Conservation (phyloP, 2,888 invertebrate genomes). For the Andrena hattorfiana region DNA sequence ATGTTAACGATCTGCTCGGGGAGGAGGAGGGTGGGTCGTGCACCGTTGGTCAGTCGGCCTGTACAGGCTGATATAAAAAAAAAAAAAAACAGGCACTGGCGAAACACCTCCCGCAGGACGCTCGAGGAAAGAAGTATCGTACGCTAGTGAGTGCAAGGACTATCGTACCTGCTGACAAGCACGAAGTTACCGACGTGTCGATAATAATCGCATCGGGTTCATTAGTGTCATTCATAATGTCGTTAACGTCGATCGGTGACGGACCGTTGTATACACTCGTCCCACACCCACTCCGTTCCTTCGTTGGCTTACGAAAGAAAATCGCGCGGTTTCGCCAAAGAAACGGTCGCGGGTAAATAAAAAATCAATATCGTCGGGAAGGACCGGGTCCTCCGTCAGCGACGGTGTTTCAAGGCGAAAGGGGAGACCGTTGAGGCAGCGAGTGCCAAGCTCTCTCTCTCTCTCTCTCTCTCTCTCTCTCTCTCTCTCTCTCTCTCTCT, state of each 20-base stretch:
- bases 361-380: slow-evolving; percentile 18
- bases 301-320: slow-evolving; percentile 5
- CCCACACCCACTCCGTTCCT: neutral
- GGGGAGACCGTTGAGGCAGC: slow-evolving; percentile 5
- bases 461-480: slow-evolving; percentile 11
- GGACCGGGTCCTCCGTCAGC: neutral
- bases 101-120: slow-evolving; percentile 10
- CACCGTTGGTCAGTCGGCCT: slow-evolving; percentile 4
- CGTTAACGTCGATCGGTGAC: slow-evolving; percentile 20
- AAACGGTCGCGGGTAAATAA: neutral
- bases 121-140: neutral
- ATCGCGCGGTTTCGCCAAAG: slow-evolving; percentile 14
- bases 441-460: slow-evolving; percentile 41
- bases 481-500: slow-evolving; percentile 18
- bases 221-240: slow-evolving; percentile 32
- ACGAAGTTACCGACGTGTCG: slow-evolving; percentile 3
- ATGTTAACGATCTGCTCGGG: slow-evolving; percentile 80
- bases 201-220: slow-evolving; percentile 41
- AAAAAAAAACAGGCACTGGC: neutral
- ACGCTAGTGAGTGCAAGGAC: neutral
- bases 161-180: neutral
- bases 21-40: slow-evolving; percentile 26
- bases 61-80: neutral
- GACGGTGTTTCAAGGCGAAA: slow-evolving; percentile 5
- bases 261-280: slow-evolving; percentile 8